Evolutionary conservation across 2,888 invertebrate species (phyloP).

Genomic region (Dryobota labecula): DNA sequence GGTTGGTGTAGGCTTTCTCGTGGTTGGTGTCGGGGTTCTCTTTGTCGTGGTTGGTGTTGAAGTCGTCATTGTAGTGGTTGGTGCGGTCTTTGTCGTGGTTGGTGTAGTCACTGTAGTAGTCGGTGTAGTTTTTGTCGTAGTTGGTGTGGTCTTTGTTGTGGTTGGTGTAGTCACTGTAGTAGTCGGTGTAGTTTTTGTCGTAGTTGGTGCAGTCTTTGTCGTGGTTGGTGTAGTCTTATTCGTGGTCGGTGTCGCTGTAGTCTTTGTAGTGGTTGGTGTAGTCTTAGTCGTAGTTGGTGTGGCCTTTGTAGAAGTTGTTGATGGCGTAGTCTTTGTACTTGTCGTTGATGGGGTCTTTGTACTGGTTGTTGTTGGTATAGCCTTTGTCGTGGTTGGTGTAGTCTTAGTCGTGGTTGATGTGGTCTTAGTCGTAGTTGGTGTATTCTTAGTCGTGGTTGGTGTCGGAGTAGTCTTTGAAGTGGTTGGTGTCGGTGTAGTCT

Average conservation of each 20-base stretch:
- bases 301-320: accelerated
- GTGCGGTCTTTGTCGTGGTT: neutral
- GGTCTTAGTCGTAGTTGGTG: neutral
- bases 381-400: neutral
- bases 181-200: neutral
- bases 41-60: neutral
- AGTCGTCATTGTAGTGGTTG: neutral
- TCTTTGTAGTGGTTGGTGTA: neutral
- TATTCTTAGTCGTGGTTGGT: neutral
- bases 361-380: neutral
- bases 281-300: too few relatives aligned
- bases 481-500: neutral
- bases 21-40: neutral
- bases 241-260: neutral
- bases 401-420: neutral
- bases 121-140: neutral
- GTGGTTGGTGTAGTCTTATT: neutral
- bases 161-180: neutral
- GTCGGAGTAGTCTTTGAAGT: too few relatives aligned
- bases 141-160: neutral
- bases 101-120: neutral
- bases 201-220: neutral
- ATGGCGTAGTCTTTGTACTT: neutral
- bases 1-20: neutral
- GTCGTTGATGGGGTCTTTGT: too few relatives aligned